Evolutionary conservation across 2,888 invertebrate genomes (phyloP).

Genomic region (Nomada ruficornis): DNA sequence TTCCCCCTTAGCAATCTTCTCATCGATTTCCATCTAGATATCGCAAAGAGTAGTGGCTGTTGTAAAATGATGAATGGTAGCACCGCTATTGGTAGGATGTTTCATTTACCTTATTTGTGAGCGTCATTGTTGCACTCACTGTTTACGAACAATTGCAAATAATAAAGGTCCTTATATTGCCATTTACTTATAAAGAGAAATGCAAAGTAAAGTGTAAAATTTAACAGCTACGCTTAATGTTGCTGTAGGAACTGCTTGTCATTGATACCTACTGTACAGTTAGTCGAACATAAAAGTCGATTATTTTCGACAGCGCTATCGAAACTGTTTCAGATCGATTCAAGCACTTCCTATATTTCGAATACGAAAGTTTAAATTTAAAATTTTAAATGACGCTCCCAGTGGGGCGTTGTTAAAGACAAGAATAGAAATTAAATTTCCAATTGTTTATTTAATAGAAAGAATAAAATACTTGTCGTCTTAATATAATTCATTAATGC

Average conservation of each 20-base stretch:
- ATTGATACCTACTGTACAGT: conserved; percentile 32
- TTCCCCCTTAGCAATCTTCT: conserved; percentile 89
- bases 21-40: conserved; percentile 90
- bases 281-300: conserved; percentile 1
- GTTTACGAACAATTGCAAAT: conserved; percentile 7
- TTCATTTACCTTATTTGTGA: conserved; percentile 79
- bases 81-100: not conserved
- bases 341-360: not conserved
- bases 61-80: not conserved
- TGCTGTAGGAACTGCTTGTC: conserved; percentile 57
- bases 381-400: not conserved
- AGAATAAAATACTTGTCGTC: not conserved
- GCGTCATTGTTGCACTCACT: conserved; percentile 77
- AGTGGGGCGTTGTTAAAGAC: not conserved
- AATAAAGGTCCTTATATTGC: conserved; percentile 30
- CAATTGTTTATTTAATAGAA: not conserved
- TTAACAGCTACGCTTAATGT: conserved; percentile 12
- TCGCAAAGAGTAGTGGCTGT: conserved; percentile 12
- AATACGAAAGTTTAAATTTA: not conserved
- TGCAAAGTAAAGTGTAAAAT: conserved; percentile 10
- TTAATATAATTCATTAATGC: not conserved
- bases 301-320: not conserved
- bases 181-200: conserved; percentile 40
- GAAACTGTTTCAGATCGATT: conserved; percentile 1
- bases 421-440: not conserved